Evolutionary conservation across 2,113 vertebrate species (phyloP), one percentile per base, ranked within the genome.

Genomic region (Ageneiosus marmoratus): DNA sequence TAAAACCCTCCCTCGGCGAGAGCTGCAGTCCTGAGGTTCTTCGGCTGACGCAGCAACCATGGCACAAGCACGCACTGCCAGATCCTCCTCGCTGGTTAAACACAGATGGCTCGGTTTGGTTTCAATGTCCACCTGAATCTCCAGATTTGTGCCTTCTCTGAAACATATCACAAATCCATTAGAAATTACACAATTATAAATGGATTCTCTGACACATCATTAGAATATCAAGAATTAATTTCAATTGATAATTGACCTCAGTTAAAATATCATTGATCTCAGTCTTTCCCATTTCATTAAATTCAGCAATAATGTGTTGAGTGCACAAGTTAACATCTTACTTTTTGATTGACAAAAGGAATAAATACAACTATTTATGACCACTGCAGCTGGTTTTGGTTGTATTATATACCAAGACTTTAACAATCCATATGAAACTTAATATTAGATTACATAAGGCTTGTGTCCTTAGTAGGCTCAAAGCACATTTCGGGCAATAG

Each of bases 51-150:
- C 83, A 0, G 89, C 75, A 0, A 84, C 91, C 89, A 89, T 90
- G 65, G 91, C 88, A 22, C 84, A 89, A 0, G 90, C 84, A 74
- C 90, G 95, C 69, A 96, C 96, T 80, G 96, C 93, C 0, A 98
- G 95, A 88, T 98, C 98, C 93, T 99, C 97, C 0, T 97, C 97
- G 32, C 97, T 99, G 93, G 96, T 95, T 89, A 99, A 92, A 90
- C 97, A 97, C 90, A 98, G 95, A 89, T 97, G 97, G 84, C 96
- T 98, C 75, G 97, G 98, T 91, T 99, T 99, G 91, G 97, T 97
- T 89, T 99, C 98, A 1, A 99, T 99, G 94, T 99, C 97, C 92
- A 99, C 98, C 93, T 99, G 98, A 92, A 99, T 98, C 93, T 99
- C 98, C 92, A 99, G 95, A 91, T 99, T 99, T 87, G 95, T 99